Conservation (phyloP, 2,888 invertebrate species). For the Eudemis profundana region DNA sequence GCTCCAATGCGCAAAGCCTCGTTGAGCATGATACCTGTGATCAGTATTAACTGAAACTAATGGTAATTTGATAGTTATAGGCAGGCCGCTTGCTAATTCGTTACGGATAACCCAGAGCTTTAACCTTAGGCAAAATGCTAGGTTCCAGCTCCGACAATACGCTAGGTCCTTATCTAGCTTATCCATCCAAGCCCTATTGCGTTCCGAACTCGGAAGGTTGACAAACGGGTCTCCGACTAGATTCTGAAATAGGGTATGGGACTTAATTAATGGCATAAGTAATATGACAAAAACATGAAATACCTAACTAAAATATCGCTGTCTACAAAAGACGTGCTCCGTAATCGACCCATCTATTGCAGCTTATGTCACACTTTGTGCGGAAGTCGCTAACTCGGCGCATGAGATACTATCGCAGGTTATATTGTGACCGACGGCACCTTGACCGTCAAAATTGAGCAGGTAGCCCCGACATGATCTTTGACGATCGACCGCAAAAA, state of each 20-base stretch:
- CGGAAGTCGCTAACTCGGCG: constrained; percentile 58
- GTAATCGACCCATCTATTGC: constrained; percentile 26
- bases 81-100: not conserved
- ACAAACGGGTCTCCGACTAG: no score
- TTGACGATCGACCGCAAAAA: constrained; percentile 70
- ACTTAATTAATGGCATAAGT: no score
- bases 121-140: no score
- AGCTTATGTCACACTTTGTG: constrained; percentile 56
- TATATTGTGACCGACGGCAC: constrained; percentile 81
- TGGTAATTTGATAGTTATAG: constrained; percentile 25
- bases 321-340: not conserved
- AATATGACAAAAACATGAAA: not conserved
- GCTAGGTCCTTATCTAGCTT: no score
- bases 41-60: constrained; percentile 36
- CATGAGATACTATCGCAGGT: constrained; percentile 66
- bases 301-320: not conserved
- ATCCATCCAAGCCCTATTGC: no score
- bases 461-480: constrained; percentile 76
- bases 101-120: no score
- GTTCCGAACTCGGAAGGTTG: no score
- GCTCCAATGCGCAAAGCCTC: constrained; percentile 53
- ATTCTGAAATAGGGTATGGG: no score
- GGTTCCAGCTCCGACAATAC: no score
- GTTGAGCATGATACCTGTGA: constrained; percentile 42
- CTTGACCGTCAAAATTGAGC: constrained; percentile 80